phyloP scores from a whole-genome alignment of 2,797 vertebrate species.

The Scyliorhinus canicula region DNA sequence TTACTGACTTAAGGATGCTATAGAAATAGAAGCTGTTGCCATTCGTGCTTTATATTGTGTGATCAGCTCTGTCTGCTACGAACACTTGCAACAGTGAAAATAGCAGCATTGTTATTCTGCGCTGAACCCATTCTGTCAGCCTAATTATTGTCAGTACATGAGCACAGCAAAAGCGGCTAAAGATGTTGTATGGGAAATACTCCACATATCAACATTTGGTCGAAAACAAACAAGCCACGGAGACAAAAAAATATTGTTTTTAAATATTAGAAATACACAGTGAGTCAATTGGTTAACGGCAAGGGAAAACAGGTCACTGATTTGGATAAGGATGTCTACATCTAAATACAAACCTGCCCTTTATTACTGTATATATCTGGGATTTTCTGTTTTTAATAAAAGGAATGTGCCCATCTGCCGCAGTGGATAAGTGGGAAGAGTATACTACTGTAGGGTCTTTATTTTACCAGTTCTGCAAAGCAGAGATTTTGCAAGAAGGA shows the following conservation, averaged over 20 bases:
- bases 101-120: background rate
- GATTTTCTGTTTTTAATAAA: background rate
- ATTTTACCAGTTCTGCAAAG: background rate
- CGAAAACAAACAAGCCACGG: background rate
- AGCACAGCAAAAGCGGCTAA: background rate
- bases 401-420: background rate
- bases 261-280: background rate
- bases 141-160: no score
- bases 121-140: background rate
- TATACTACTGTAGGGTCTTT: background rate
- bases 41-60: background rate
- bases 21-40: no score
- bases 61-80: background rate
- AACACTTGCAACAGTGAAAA: background rate
- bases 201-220: background rate
- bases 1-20: no score
- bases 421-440: background rate
- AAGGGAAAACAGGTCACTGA: no score
- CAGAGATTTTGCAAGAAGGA: background rate
- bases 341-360: background rate
- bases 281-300: background rate
- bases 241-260: background rate
- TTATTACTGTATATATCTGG: background rate
- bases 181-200: background rate
- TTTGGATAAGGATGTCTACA: background rate